These are phyloP conservation scores for Notoglanidium macrostoma DNA, from an alignment of 2,797 vertebrate species.

Conservation along the genomic window DNA sequence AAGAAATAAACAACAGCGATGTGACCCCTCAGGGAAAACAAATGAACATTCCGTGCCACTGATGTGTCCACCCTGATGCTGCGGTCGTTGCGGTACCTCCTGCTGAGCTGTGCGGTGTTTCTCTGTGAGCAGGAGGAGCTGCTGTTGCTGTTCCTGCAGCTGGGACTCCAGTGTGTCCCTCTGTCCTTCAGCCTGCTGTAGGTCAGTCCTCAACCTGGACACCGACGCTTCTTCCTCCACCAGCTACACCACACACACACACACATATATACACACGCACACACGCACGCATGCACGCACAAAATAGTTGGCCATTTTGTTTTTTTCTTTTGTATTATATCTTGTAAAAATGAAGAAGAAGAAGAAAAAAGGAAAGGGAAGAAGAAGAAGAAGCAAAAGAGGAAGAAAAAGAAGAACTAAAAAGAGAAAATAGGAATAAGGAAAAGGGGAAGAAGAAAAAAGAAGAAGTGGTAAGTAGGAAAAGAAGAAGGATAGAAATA, in stretches of 20 bases:
- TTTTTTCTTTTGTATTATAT: too few species aligned
- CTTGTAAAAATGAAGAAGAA: background rate
- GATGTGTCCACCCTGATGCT: background rate
- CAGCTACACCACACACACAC: conserved; percentile 43
- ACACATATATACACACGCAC: background rate
- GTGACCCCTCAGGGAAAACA: background rate
- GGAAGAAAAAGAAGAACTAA: background rate
- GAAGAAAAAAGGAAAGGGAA: background rate
- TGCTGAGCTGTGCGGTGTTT: conserved; percentile 54
- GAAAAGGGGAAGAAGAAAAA: background rate
- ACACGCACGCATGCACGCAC: background rate
- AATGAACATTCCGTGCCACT: background rate
- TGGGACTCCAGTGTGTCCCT: conserved; percentile 41
- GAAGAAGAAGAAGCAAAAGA: background rate
- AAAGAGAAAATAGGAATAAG: background rate
- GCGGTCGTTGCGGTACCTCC: conserved; percentile 34
- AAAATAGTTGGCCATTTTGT: background rate
- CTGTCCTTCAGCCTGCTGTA: conserved; percentile 53
- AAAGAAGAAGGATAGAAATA: background rate
- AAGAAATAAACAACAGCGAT: background rate
- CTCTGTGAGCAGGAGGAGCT: conserved; percentile 54
- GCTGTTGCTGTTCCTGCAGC: conserved; percentile 46
- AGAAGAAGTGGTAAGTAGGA: background rate
- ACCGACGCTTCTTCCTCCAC: conserved; percentile 51
- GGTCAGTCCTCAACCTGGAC: conserved; percentile 52